Conservation (phyloP, 2,113 vertebrate species). For the Vanacampus margaritifer region DNA sequence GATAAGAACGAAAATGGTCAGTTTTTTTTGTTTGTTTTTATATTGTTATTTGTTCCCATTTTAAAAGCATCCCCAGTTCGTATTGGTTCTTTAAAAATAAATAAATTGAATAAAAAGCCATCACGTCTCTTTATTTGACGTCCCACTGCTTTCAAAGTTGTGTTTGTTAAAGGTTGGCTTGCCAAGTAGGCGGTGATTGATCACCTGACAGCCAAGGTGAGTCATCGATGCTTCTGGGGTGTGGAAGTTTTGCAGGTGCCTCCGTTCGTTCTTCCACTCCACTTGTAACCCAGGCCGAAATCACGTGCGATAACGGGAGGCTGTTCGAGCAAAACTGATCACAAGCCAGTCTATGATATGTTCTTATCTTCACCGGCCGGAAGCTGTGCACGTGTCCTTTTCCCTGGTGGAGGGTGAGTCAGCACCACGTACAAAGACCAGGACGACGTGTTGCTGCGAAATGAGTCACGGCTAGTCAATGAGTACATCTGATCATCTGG, state of each 20-base stretch:
- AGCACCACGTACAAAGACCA: conserved; percentile 54
- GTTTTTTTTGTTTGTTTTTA: conserved; percentile 65
- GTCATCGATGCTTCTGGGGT: neutral
- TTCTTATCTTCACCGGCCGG: neutral
- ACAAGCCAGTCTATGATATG: neutral
- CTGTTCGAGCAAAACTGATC: neutral
- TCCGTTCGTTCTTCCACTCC: neutral
- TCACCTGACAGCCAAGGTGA: neutral
- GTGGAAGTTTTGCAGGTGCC: neutral
- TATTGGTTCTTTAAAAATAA: conserved; percentile 78
- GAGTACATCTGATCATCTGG: conserved; percentile 10
- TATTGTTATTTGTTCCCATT: conserved; percentile 65
- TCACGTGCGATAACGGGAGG: neutral
- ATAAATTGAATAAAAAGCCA: conserved; percentile 72
- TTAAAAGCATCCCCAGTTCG: conserved; percentile 73
- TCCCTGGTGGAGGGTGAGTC: conserved; percentile 44
- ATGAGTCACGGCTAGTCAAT: conserved; percentile 42
- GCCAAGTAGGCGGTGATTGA: neutral
- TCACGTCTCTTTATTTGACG: conserved; percentile 4
- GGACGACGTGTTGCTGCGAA: conserved; percentile 40
- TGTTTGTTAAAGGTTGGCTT: neutral
- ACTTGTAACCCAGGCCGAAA: neutral
- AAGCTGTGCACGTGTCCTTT: conserved; percentile 24
- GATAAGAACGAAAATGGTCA: conserved; percentile 64
- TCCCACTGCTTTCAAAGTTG: neutral